Percentiles rank a stretch among this genome's conserved stretches.
These are phyloP conservation scores for Paradoxurus hermaphroditus DNA, from an alignment of 2,113 vertebrate genomes.

Conservation along the genomic window DNA sequence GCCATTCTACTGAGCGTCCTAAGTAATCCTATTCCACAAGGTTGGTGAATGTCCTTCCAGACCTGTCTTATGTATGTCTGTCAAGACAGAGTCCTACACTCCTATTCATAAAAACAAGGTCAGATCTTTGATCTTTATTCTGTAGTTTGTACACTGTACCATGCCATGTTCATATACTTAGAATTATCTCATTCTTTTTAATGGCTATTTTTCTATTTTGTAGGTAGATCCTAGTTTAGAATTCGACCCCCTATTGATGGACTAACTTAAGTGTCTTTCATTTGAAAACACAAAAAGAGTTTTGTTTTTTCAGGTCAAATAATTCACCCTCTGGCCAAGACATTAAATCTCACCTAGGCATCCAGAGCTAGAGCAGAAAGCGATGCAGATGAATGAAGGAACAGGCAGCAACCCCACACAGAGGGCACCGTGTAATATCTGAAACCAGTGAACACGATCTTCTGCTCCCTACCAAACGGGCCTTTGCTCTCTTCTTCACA, in stretches of 20 bases:
- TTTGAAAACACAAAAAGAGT: background rate
- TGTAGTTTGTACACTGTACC: background rate
- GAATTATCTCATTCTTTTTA: background rate
- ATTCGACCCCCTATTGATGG: background rate
- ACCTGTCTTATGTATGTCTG: background rate
- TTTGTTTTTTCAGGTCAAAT: background rate
- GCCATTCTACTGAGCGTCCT: background rate
- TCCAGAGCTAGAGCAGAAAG: background rate
- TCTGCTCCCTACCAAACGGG: background rate
- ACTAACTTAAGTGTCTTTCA: background rate
- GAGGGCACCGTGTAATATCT: background rate
- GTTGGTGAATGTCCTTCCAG: background rate
- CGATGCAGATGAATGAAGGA: background rate
- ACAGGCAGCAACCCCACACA: background rate
- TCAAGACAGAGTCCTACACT: background rate
- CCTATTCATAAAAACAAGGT: background rate
- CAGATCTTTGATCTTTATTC: background rate
- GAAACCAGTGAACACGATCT: background rate
- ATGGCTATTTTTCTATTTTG: background rate
- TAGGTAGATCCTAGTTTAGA: background rate
- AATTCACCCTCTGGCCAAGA: background rate
- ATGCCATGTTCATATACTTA: background rate
- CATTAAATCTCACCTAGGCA: background rate
- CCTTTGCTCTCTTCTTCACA: background rate
- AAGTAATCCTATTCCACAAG: background rate